phyloP scores from a whole-genome alignment of 2,797 vertebrate species.

The Sebastes trivittatus region DNA sequence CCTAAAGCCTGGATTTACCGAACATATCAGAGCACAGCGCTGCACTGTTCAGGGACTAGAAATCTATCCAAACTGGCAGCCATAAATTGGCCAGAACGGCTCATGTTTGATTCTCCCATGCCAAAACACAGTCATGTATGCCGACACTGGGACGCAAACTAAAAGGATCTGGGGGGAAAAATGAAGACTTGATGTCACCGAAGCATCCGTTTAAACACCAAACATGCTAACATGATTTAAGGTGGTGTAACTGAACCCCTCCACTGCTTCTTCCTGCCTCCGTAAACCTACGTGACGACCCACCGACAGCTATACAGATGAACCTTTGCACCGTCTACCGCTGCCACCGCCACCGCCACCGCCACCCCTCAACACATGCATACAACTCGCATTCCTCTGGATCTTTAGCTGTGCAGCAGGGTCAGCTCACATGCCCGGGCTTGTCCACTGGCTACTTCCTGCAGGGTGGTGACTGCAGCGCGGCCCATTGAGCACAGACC shows the following conservation, averaged over 20 bases:
- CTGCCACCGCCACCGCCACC: not conserved
- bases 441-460: constrained; percentile 14
- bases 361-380: not conserved
- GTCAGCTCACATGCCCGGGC: constrained; percentile 54
- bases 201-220: constrained; percentile 31
- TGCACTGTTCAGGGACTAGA: not conserved
- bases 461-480: not conserved
- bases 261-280: not conserved
- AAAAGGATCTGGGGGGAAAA: constrained; percentile 3
- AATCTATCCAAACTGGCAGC: not conserved
- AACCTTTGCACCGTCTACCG: constrained; percentile 5
- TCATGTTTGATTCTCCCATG: not conserved
- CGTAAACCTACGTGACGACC: constrained; percentile 3
- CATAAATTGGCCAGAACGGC: not conserved
- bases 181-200: constrained; percentile 27
- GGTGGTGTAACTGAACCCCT: constrained; percentile 10
- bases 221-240: constrained; percentile 54
- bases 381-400: constrained; percentile 38
- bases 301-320: not conserved
- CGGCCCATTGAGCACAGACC: not conserved
- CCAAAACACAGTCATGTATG: not conserved
- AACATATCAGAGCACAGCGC: not conserved
- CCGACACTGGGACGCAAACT: not conserved
- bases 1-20: constrained; percentile 16
- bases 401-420: constrained; percentile 34